Evolutionary conservation across 2,888 invertebrate genomes (phyloP).

Genomic region (Noctua janthina): DNA sequence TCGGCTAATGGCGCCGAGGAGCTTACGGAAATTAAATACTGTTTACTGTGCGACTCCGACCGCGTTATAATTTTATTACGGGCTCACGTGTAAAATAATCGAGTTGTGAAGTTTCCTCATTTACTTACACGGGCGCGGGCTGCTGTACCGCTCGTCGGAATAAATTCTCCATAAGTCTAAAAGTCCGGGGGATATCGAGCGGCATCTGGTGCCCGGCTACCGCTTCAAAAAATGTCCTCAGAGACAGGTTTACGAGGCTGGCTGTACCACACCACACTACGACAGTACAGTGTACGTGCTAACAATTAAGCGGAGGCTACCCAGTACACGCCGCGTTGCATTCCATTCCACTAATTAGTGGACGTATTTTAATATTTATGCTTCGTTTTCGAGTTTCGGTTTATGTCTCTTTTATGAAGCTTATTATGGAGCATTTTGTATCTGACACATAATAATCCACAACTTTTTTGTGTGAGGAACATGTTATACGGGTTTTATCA

Average conservation of each 20-base stretch:
- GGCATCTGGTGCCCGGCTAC: slow-evolving; percentile 59
- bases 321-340: slow-evolving; percentile 62
- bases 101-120: slow-evolving; percentile 66
- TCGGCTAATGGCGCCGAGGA: slow-evolving; percentile 82
- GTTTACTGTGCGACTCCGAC: slow-evolving; percentile 76
- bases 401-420: slow-evolving; percentile 72
- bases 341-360: slow-evolving; percentile 74
- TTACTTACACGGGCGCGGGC: slow-evolving; percentile 36
- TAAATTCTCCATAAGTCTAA: slow-evolving; percentile 61
- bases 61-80: slow-evolving; percentile 77
- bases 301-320: slow-evolving; percentile 70
- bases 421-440: slow-evolving; percentile 66
- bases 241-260: slow-evolving; percentile 72
- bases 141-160: slow-evolving; percentile 38
- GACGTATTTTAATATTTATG: slow-evolving; percentile 69
- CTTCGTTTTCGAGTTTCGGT: slow-evolving; percentile 67
- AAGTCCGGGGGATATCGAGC: slow-evolving; percentile 57
- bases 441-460: slow-evolving; percentile 61
- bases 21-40: slow-evolving; percentile 86
- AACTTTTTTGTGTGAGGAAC: slow-evolving; percentile 55
- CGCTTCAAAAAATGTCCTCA: slow-evolving; percentile 67
- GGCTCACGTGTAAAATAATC: slow-evolving; percentile 65
- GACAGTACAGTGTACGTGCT: slow-evolving; percentile 59
- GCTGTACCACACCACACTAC: slow-evolving; percentile 24
- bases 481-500: slow-evolving; percentile 65